phyloP scores from a whole-genome alignment of 2,888 invertebrate genomes.

The Drosophila mercatorum region DNA sequence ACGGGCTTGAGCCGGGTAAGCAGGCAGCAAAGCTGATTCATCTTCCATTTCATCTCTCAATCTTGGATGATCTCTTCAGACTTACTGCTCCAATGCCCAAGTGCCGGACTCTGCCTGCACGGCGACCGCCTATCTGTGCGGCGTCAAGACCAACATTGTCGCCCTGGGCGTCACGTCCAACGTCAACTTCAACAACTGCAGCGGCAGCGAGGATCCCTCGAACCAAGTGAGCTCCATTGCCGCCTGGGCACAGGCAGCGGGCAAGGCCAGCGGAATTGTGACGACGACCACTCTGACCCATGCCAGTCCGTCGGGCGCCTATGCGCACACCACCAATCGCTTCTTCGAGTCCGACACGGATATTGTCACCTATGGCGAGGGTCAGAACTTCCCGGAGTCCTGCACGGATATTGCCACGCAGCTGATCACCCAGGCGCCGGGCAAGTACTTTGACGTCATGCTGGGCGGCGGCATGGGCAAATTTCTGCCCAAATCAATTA shows the following conservation, averaged over 20 bases:
- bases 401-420: conserved; percentile 91
- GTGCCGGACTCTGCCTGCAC: conserved; percentile 68
- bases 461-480: conserved; percentile 81
- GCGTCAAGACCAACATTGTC: conserved; percentile 79
- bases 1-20: conserved; percentile 87
- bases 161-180: conserved; percentile 90
- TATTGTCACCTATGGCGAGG: conserved; percentile 83
- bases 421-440: conserved; percentile 88
- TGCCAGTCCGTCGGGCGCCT: conserved; percentile 90
- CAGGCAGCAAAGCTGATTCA: background rate
- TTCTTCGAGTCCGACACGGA: conserved; percentile 89
- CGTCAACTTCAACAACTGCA: conserved; percentile 88
- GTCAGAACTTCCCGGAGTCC: conserved; percentile 81
- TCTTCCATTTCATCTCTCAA: background rate
- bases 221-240: conserved; percentile 88
- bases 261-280: conserved; percentile 88
- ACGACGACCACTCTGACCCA: conserved; percentile 92
- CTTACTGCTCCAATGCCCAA: conserved; percentile 65
- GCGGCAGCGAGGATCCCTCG: conserved; percentile 85
- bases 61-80: conserved; percentile 24
- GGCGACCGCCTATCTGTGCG: conserved; percentile 64
- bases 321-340: conserved; percentile 89
- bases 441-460: conserved; percentile 88
- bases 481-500: conserved; percentile 77
- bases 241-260: conserved; percentile 88